phyloP scores from a whole-genome alignment of 2,797 vertebrate species.

The Parauchenoglanis ngamensis region DNA sequence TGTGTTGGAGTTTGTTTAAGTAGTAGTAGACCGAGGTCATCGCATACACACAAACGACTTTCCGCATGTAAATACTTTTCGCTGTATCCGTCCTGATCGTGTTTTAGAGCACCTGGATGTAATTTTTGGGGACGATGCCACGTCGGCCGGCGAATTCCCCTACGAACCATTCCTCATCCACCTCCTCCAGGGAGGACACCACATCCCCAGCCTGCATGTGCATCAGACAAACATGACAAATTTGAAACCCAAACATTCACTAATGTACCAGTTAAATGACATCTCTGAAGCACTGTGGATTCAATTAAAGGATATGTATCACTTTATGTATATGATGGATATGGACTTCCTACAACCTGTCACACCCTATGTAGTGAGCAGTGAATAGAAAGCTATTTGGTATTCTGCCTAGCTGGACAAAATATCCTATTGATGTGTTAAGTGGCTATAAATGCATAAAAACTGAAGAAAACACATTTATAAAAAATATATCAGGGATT shows the following conservation, averaged over 20 bases:
- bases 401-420: not conserved
- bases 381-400: not conserved
- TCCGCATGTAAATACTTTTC: constrained; percentile 6
- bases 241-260: not conserved
- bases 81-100: not conserved
- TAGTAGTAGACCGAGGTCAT: not conserved
- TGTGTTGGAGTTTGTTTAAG: constrained; percentile 23
- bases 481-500: not conserved
- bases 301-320: not conserved
- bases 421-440: not conserved
- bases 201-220: constrained; percentile 82
- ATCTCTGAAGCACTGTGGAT: not conserved
- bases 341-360: not conserved
- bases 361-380: not conserved
- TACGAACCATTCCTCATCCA: constrained; percentile 89
- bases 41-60: not conserved
- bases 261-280: not conserved
- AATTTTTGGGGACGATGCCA: constrained; percentile 90
- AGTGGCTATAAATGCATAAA: not conserved
- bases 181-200: constrained; percentile 79
- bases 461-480: not conserved
- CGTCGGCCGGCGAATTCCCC: constrained; percentile 81
- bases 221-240: not conserved
- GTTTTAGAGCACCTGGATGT: constrained; percentile 77
- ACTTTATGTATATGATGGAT: no score